These are phyloP conservation scores for Sula dactylatra DNA, from an alignment of 2,113 vertebrate genomes.

Conservation along the genomic window DNA sequence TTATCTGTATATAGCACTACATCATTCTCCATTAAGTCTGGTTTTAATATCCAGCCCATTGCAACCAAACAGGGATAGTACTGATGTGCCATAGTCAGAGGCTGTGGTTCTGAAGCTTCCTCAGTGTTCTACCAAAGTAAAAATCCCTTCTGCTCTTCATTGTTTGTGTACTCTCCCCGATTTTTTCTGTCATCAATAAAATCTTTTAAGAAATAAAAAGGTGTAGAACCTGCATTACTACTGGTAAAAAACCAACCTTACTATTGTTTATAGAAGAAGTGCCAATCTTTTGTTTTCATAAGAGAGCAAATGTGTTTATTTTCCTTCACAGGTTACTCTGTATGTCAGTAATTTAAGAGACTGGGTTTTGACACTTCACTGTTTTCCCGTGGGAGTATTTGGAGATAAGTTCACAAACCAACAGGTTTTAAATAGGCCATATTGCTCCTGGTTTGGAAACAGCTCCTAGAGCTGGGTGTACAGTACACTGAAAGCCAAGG, in stretches of 20 bases:
- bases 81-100: neutral
- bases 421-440: neutral
- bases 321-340: neutral
- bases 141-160: neutral
- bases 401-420: neutral
- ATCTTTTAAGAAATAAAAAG: neutral
- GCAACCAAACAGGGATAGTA: neutral
- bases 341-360: neutral
- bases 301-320: neutral
- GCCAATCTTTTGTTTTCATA: neutral
- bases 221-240: neutral
- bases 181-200: neutral
- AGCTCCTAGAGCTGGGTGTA: neutral
- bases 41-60: neutral
- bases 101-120: neutral
- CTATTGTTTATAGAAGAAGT: neutral
- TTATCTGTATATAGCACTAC: neutral
- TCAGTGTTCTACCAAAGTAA: neutral
- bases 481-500: accelerated
- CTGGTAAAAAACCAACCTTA: neutral
- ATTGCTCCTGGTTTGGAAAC: neutral
- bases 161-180: neutral
- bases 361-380: neutral
- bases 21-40: neutral
- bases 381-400: neutral